These are phyloP conservation scores for Hirtodrosophila alboralis DNA, from an alignment of 2,888 invertebrate species.

Conservation along the genomic window DNA sequence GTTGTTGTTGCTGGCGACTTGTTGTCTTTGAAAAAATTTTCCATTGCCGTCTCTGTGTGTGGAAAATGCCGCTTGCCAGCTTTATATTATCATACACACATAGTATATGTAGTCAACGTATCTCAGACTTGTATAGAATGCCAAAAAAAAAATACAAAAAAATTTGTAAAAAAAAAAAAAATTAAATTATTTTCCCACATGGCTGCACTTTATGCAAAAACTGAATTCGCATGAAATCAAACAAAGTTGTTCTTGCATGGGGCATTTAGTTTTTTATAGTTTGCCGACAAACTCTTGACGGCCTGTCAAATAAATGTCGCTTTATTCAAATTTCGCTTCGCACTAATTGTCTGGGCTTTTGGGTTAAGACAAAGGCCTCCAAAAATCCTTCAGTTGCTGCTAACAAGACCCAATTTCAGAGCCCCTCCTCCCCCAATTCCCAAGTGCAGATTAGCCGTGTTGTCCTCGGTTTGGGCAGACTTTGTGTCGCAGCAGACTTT, in stretches of 20 bases:
- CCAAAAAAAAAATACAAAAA: constrained; percentile 30
- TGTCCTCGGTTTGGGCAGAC: constrained; percentile 60
- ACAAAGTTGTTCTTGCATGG: constrained; percentile 46
- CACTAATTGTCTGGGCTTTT: constrained; percentile 69
- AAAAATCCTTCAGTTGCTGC: constrained; percentile 36
- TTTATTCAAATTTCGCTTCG: constrained; percentile 81
- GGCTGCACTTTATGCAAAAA: constrained; percentile 73
- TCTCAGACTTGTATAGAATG: constrained; percentile 38
- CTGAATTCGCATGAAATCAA: constrained; percentile 74
- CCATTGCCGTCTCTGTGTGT: constrained; percentile 51
- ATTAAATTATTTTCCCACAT: constrained; percentile 76
- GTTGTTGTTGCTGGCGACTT: constrained; percentile 55
- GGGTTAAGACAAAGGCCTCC: constrained; percentile 64
- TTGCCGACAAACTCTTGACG: constrained; percentile 78
- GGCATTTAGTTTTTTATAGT: constrained; percentile 55
- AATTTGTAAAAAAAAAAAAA: constrained; percentile 17
- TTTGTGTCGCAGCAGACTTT: constrained; percentile 76
- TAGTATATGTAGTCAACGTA: constrained; percentile 28
- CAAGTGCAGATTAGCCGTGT: constrained; percentile 74
- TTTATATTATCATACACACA: constrained; percentile 34
- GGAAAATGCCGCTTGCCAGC: constrained; percentile 59
- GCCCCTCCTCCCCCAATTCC: no score
- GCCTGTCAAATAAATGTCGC: constrained; percentile 81
- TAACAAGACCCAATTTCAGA: constrained; percentile 56
- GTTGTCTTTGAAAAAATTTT: constrained; percentile 76